Conservation (phyloP, 2,797 vertebrate genomes). For the Centroberyx gerrardi region DNA sequence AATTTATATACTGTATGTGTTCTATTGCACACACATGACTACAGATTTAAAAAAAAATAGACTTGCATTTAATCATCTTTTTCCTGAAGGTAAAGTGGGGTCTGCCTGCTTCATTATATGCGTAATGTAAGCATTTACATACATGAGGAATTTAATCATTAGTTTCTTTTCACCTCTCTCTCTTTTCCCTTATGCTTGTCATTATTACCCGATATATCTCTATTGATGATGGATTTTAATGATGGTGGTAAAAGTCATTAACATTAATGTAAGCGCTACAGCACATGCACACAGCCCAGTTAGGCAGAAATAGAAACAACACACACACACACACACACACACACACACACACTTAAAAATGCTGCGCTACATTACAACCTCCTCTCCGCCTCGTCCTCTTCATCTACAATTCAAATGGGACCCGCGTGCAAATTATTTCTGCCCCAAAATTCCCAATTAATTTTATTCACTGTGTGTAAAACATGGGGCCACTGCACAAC, state of each 20-base stretch:
- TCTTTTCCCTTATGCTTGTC: slow-evolving; percentile 28
- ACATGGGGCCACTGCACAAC: slow-evolving; percentile 64
- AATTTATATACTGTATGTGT: background rate
- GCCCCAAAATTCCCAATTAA: slow-evolving; percentile 79
- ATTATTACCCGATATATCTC: slow-evolving; percentile 27
- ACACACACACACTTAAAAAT: slow-evolving; percentile 29
- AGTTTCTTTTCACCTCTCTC: slow-evolving; percentile 2
- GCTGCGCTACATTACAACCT: slow-evolving; percentile 14
- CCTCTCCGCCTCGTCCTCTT: slow-evolving; percentile 20
- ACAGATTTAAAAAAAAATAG: background rate
- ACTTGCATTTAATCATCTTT: slow-evolving; percentile 8
- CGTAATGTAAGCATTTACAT: slow-evolving; percentile 28
- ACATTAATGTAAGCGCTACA: slow-evolving; percentile 49
- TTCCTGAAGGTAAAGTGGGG: background rate
- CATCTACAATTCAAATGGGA: slow-evolving; percentile 80
- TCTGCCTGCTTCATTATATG: slow-evolving; percentile 2
- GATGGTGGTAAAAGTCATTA: slow-evolving; percentile 56
- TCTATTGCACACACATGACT: background rate
- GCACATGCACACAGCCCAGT: slow-evolving; percentile 29
- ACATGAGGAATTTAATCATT: slow-evolving; percentile 30
- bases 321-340: slow-evolving; percentile 23
- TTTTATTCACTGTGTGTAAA: slow-evolving; percentile 80
- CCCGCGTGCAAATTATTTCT: slow-evolving; percentile 70
- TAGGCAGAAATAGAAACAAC: slow-evolving; percentile 12
- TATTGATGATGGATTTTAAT: slow-evolving; percentile 57